Base-by-base conservation (phyloP, 2,888 invertebrate species). In the Selenia dentaria region DNA sequence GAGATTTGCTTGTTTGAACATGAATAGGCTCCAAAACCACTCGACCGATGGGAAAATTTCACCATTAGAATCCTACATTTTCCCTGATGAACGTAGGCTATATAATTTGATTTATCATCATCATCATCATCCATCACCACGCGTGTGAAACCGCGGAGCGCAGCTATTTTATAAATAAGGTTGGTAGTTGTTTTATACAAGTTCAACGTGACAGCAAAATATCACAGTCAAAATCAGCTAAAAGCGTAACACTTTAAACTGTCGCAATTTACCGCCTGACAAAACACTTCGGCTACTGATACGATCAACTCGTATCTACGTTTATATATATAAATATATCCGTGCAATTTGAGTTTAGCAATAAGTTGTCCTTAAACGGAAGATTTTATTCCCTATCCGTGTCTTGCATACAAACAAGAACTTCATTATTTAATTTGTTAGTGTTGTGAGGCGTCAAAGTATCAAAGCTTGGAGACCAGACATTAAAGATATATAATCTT, bases 391-490 rank as follows among this genome's bases (percentile, higher is more conserved):
- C 69, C 48, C 43, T 54, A 53, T 54, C 74, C 79, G 68, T 68
- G 62, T 59, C 56, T 59, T 67, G 83, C 74, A 86, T 86, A 83
- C 78, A 72, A 83, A 84, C 78, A 60, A 79, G 67, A 46, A 18
- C 64, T 71, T 79, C 80, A 77, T 81, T 80, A 79, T 82, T 82
- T 79, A 79, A 84, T 84, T 82, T 84, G 82, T 82, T 79, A 69
- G 68, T 69, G 70, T 72, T 66, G 69, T 71, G 67, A 83, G 79
- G 80, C 78, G 82, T 83, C 83, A 85, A 83, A 84, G 79, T 81
- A 79, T 78, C 73, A 70, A 66, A 69, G 61, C 61, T 54, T 47
- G 50, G 27, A 43, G 51, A 54, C 81, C 75, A 77, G 41, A 33
- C 49, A 46, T 51, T 5, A 1, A 35, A 50, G 69, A 69, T 18